Percentiles rank a stretch among this genome's conserved stretches.
phyloP scores from a whole-genome alignment of 2,113 vertebrate genomes.

The Barbus barbus region DNA sequence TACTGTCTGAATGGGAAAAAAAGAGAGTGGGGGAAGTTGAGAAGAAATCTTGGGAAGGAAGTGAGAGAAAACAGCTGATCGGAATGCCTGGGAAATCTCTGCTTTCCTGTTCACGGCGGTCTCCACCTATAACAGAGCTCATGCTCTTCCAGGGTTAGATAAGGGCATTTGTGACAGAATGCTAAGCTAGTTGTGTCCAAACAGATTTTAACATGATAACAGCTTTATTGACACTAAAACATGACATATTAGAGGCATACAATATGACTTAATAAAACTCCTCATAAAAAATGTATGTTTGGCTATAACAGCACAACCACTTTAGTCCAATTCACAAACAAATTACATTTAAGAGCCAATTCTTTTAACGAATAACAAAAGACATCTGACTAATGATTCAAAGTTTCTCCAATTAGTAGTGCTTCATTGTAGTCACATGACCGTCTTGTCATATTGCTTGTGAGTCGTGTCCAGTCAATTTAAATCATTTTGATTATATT shows the following conservation, averaged over 20 bases:
- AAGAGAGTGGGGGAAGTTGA: not conserved
- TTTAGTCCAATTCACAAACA: not conserved
- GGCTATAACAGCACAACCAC: not conserved
- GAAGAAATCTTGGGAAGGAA: slow-evolving; percentile 8
- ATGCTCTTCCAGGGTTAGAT: not conserved
- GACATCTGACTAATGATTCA: too few relatives aligned
- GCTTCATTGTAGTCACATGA: too few relatives aligned
- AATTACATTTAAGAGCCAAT: not conserved
- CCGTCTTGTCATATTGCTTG: too few relatives aligned
- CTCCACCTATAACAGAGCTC: slow-evolving; percentile 46
- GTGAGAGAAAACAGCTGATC: slow-evolving; percentile 36
- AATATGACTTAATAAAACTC: too few relatives aligned
- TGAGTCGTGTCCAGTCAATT: too few relatives aligned
- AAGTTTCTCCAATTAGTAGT: too few relatives aligned
- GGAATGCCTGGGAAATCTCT: slow-evolving; percentile 48
- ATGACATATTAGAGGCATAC: too few relatives aligned
- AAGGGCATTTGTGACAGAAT: slow-evolving; percentile 3
- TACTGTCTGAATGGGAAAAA: not conserved
- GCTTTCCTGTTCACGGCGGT: slow-evolving; percentile 48
- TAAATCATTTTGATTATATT: too few relatives aligned
- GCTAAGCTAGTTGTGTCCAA: not conserved
- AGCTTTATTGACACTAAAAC: too few relatives aligned
- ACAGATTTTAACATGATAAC: too few relatives aligned
- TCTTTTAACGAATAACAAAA: too few relatives aligned
- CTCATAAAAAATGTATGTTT: not conserved